Base-by-base conservation (phyloP, 2,797 vertebrate species). In the Sciurus carolinensis region DNA sequence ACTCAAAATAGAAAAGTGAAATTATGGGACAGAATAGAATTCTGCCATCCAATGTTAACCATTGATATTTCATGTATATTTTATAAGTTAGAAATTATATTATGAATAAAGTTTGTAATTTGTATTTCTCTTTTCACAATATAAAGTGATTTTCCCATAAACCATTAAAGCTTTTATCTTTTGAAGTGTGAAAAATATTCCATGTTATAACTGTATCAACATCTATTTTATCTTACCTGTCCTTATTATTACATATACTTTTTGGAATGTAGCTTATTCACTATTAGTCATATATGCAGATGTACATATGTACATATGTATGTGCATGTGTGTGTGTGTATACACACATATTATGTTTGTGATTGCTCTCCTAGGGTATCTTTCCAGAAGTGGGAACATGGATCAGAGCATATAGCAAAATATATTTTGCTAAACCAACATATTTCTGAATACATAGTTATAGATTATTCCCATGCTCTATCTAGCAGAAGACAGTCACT, bases 361-460 rank as follows among this genome's bases (percentile, higher is more conserved):
- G 73, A 67, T 79, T 75, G 67, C 13, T 88, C 91, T 83, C 20
- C 8, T 87, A 90, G 8, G 22, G 36, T 66, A 84, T 90, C 73
- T 62, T 59, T 39, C 22, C 52, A 84, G 36, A 91, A 76, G 13
- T 57, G 5, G 1, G 13, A 57, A 82, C 44, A 91, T 77, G 22
- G 4, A 9, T 84, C 72, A 95, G 26, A 96, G 36, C 9, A 95
- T 22, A 36, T 3, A 83, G 57, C 1, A 24, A 95, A 95, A 87
- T 87, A n/a, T 28, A 67, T 54, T 95, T 92, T 89, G 66, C 14
- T 36, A 83, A 30, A 90, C 2, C 47, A 77, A 85, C 30, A 20
- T 26, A 69, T 73, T 96, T 87, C 50, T 76, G 15, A 92, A 77
- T 42, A 87, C 67, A 92, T 89, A 91, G 36, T 18, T 86, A 22